Conservation (phyloP, 2,888 invertebrate species). For the Proisotoma minuta region DNA sequence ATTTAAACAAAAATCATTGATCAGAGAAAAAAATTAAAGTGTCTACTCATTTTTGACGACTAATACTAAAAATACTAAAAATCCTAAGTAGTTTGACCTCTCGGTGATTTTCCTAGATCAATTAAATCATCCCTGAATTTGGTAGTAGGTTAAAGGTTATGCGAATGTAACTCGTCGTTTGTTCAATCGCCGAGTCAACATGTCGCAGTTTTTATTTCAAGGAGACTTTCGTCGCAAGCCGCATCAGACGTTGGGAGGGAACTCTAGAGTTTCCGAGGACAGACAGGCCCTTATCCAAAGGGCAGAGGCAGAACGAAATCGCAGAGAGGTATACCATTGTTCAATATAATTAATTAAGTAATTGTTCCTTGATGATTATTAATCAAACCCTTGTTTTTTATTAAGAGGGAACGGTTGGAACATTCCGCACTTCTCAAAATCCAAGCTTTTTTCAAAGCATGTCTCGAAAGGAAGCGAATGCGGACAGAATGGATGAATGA, state of each 20-base stretch:
- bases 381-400: conserved; percentile 17
- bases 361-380: not conserved
- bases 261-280: conserved; percentile 64
- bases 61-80: too few relatives aligned
- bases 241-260: conserved; percentile 82
- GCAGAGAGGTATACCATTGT: conserved; percentile 66
- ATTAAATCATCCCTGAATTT: not conserved
- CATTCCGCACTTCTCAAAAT: conserved; percentile 56
- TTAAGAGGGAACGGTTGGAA: conserved; percentile 56
- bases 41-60: too few relatives aligned
- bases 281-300: conserved; percentile 69
- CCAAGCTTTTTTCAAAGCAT: conserved; percentile 75
- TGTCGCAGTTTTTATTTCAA: conserved; percentile 61
- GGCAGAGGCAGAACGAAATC: conserved; percentile 77
- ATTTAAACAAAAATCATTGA: too few relatives aligned
- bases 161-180: too few relatives aligned
- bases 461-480: conserved; percentile 63
- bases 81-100: too few relatives aligned
- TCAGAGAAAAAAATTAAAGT: too few relatives aligned
- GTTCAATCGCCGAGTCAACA: too few relatives aligned
- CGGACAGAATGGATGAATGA: conserved; percentile 63
- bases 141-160: too few relatives aligned
- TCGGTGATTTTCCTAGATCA: not conserved
- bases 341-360: not conserved
- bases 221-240: conserved; percentile 84